phyloP scores from a whole-genome alignment of 2,888 invertebrate species.

The Dicyrtomina minuta region DNA sequence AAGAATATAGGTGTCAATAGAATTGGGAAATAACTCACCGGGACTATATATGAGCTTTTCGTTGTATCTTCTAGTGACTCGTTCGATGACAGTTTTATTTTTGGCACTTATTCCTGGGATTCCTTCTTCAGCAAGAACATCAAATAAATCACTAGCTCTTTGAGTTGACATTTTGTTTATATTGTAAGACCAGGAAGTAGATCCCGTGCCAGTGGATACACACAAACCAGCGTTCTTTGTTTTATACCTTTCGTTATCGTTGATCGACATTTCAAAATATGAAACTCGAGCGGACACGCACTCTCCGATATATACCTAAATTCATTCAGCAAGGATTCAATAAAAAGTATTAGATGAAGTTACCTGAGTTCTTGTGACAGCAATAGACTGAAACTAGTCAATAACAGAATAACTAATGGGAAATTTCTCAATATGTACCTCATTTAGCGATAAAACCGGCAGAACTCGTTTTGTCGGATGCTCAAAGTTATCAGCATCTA shows the following conservation, averaged over 20 bases:
- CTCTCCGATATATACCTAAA: slow-evolving; percentile 93
- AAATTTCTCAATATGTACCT: slow-evolving; percentile 61
- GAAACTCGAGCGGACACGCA: slow-evolving; percentile 92
- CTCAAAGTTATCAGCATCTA: slow-evolving; percentile 36
- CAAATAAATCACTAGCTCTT: slow-evolving; percentile 71
- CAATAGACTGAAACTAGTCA: slow-evolving; percentile 31
- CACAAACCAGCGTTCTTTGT: slow-evolving; percentile 96
- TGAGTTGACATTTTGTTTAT: slow-evolving; percentile 81
- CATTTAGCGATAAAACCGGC: slow-evolving; percentile 93
- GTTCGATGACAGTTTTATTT: slow-evolving; percentile 54
- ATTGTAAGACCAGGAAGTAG: slow-evolving; percentile 96
- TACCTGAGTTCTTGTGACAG: too few relatives aligned
- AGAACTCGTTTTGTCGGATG: slow-evolving; percentile 62
- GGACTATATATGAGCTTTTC: slow-evolving; percentile 70
- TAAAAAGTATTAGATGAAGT: neutral
- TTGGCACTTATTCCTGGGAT: slow-evolving; percentile 50
- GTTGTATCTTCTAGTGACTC: slow-evolving; percentile 64
- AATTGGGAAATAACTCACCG: slow-evolving; percentile 60
- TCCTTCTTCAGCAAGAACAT: slow-evolving; percentile 57
- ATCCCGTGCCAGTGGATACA: slow-evolving; percentile 95
- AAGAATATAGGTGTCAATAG: neutral
- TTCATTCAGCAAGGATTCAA: slow-evolving; percentile 16
- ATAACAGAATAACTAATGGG: slow-evolving; percentile 18
- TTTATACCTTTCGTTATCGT: slow-evolving; percentile 70
- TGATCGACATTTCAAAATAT: slow-evolving; percentile 79